Evolutionary conservation across 2,888 invertebrate genomes (phyloP).

Genomic region (Stenichneumon culpator): DNA sequence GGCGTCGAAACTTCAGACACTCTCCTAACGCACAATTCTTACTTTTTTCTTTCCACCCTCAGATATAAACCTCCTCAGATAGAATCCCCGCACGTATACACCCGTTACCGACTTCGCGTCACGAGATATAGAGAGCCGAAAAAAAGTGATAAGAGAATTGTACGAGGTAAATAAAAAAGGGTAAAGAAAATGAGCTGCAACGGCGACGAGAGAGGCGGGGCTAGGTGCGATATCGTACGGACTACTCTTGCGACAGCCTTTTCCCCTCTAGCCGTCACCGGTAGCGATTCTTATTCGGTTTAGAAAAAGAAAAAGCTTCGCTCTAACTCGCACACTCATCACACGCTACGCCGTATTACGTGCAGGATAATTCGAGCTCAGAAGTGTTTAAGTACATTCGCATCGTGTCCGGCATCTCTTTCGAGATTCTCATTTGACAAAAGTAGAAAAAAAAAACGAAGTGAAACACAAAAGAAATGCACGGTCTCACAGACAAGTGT

Average conservation of each 20-base stretch:
- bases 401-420: slow-evolving; percentile 1
- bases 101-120: slow-evolving; percentile 17
- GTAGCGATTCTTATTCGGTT: slow-evolving; percentile 11
- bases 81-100: background rate
- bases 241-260: slow-evolving; percentile 26
- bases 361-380: background rate
- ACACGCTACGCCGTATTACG: background rate
- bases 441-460: background rate
- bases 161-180: slow-evolving; percentile 15
- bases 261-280: slow-evolving; percentile 12
- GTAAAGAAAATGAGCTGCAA: slow-evolving; percentile 58
- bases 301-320: background rate
- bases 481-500: slow-evolving; percentile 4
- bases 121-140: slow-evolving; percentile 30
- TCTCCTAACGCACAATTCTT: slow-evolving; percentile 24
- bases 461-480: background rate
- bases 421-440: background rate
- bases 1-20: slow-evolving; percentile 52
- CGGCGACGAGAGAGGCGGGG: slow-evolving; percentile 63
- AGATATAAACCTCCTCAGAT: no score
- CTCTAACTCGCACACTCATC: background rate
- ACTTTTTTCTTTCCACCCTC: background rate
- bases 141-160: background rate
- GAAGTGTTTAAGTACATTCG: background rate
- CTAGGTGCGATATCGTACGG: slow-evolving; percentile 48